Percentiles rank a stretch among this genome's conserved stretches.
These are phyloP conservation scores for Drosophila novamexicana DNA, from an alignment of 1,140 invertebrate genomes.

Conservation along the genomic window DNA sequence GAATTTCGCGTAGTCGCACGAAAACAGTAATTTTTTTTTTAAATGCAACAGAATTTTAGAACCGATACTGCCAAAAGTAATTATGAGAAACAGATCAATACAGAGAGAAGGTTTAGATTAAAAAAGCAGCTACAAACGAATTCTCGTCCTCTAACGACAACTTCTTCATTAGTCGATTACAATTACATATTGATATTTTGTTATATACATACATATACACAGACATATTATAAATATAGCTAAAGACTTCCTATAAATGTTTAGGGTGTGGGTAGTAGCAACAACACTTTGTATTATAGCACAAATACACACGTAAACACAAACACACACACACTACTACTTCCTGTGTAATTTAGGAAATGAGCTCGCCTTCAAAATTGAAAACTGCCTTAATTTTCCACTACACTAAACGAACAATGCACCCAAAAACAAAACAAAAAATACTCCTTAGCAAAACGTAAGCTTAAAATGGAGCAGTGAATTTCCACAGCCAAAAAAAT, in stretches of 20 bases:
- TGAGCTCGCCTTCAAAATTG: constrained; percentile 66
- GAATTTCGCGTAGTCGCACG: constrained; percentile 78
- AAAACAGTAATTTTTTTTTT: constrained; percentile 9
- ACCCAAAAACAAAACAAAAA: constrained; percentile 42
- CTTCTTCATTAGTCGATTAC: constrained; percentile 85
- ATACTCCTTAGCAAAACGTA: constrained; percentile 63
- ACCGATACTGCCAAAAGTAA: constrained; percentile 56
- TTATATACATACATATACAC: constrained; percentile 51
- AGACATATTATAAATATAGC: constrained; percentile 58
- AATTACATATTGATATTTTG: constrained; percentile 66
- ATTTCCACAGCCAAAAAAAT: constrained; percentile 5
- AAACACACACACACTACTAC: constrained; percentile 56
- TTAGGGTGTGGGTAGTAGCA: constrained; percentile 79
- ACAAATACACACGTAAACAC: constrained; percentile 50
- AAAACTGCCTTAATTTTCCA: constrained; percentile 72
- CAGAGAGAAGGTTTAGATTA: constrained; percentile 27
- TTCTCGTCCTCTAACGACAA: constrained; percentile 84
- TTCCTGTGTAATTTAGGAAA: constrained; percentile 59
- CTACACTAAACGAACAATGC: constrained; percentile 71
- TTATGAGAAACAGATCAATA: constrained; percentile 22
- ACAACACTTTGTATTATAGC: constrained; percentile 79
- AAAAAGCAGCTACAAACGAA: constrained; percentile 69
- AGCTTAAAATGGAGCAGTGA: constrained; percentile 20
- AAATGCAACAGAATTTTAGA: constrained; percentile 9
- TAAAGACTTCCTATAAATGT: constrained; percentile 75